Conservation (phyloP, 1,140 invertebrate genomes). For the Campoletis sonorensis region DNA sequence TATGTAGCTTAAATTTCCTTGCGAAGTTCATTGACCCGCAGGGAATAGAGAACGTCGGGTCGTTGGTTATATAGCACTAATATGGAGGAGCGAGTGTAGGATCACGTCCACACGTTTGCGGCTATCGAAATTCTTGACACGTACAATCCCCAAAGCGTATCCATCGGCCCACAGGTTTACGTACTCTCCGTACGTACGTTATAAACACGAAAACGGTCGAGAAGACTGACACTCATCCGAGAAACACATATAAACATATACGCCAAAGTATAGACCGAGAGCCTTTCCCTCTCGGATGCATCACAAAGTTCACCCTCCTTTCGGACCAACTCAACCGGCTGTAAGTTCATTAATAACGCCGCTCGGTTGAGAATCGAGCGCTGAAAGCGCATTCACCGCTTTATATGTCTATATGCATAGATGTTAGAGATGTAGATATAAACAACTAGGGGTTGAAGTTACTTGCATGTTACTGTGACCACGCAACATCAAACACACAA, state of each 20-base stretch:
- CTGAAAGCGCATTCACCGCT: constrained; percentile 10
- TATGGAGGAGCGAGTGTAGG: constrained; percentile 1
- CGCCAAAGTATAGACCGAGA: neutral
- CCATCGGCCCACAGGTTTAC: constrained; percentile 2
- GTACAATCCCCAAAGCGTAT: constrained; percentile 22
- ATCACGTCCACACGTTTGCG: constrained; percentile 15
- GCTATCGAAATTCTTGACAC: constrained; percentile 26
- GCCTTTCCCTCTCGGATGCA: constrained; percentile 9
- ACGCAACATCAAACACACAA: too few species aligned
- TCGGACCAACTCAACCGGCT: constrained; percentile 13
- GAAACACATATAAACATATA: neutral
- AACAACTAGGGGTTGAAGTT: neutral
- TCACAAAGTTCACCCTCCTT: constrained; percentile 37
- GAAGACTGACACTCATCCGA: constrained; percentile 27
- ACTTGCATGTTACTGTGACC: too few species aligned
- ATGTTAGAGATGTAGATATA: neutral
- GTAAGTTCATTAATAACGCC: constrained; percentile 42
- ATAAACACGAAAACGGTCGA: constrained; percentile 27
- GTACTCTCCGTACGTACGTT: constrained; percentile 18
- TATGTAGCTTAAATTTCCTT: constrained; percentile 7
- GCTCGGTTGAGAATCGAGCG: constrained; percentile 15
- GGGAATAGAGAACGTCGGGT: constrained; percentile 20
- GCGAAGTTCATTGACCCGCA: constrained; percentile 15
- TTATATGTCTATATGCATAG: constrained; percentile 4
- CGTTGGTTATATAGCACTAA: constrained; percentile 24